Evolutionary conservation across 2,797 vertebrate species (phyloP), one percentile per base, ranked within the genome.

Genomic region (Calcarius lapponicus): DNA sequence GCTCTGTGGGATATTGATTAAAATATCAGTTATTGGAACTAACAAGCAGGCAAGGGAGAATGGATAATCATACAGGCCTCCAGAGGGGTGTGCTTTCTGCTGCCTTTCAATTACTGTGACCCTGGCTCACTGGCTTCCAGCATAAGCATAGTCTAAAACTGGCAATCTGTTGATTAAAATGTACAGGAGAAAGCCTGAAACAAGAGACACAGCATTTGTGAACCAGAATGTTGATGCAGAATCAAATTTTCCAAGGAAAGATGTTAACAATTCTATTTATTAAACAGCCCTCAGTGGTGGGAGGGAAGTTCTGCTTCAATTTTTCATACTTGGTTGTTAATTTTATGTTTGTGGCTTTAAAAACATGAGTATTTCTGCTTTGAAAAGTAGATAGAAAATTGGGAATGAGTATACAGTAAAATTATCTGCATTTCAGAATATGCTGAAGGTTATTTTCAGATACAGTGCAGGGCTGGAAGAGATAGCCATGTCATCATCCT

Each of bases 301-400:
- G 81, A 91, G 56, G n/a, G 50, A 91, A 76, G 53, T 64, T 89
- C 71, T 89, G 40, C 76, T 87, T 93, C 28, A 64, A 18, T 93
- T 91, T 92, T 80, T 82, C 12, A 3, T 90, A 19, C 19, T 50
- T 2, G 1, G 19, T 73, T 85, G n/a, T 79, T 81, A 76, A 6
- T 89, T 72, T 72, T 66, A 36, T 80, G 26, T 72, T 80, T 75
- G n/a, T 9, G 10, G 31, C 42, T 89, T 93, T 71, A 61, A 84
- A 94, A 91, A 56, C 5, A 7, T 47, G 16, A 81, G 70, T 91
- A 22, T 64, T 94, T 91, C 47, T 93, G 43, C 67, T 91, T 85
- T 76, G 79, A 76, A 62, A 92, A 83, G 45, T 13, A 85, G 13
- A 31, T 72, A 48, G 24, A 53, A 60, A 87, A 48, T 48, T 45